Percentiles rank a stretch among this genome's conserved stretches.
phyloP scores from a whole-genome alignment of 2,888 invertebrate species.

The Rotaria magnacalcarata region DNA sequence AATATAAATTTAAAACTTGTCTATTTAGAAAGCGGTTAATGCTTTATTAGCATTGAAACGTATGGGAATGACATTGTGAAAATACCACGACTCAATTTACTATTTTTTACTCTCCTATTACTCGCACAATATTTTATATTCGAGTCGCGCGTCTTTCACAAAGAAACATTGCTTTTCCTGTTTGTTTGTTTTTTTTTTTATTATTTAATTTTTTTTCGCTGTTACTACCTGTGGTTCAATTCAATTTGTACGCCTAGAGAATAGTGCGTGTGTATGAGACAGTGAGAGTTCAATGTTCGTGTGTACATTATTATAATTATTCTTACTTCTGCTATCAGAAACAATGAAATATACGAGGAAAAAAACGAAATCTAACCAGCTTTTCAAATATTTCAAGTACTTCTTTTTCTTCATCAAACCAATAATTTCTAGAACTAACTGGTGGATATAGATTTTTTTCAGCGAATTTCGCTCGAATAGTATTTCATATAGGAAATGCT shows the following conservation, averaged over 20 bases:
- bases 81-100: not conserved
- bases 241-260: slow-evolving; percentile 5
- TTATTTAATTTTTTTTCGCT: not conserved
- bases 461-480: not conserved
- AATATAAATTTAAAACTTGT: not conserved
- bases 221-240: not conserved
- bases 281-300: not conserved
- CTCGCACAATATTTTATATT: not conserved
- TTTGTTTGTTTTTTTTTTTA: not conserved
- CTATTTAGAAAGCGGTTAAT: slow-evolving; percentile 46
- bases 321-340: not conserved
- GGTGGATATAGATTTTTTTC: not conserved
- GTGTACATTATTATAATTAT: not conserved
- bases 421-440: not conserved
- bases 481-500: not conserved
- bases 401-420: not conserved
- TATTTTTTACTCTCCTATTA: not conserved
- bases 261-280: not conserved
- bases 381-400: not conserved
- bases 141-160: slow-evolving; percentile 22
- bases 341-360: not conserved
- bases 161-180: not conserved
- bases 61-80: slow-evolving; percentile 45
- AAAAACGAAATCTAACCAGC: not conserved
- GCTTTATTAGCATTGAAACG: slow-evolving; percentile 46